Conservation (phyloP, 2,797 vertebrate genomes). For the Phalloptychus januarius region DNA sequence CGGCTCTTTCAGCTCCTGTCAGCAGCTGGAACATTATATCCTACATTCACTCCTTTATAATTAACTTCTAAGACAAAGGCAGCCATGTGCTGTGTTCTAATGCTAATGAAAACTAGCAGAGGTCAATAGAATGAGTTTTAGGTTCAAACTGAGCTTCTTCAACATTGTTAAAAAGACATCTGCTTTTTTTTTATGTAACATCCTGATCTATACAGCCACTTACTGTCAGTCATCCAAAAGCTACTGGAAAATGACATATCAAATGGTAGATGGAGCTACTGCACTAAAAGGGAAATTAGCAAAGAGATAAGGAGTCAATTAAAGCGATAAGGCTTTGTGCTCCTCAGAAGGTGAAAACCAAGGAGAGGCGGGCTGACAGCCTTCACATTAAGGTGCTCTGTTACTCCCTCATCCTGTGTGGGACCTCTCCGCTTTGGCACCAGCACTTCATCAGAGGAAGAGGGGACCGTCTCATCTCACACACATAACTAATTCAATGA, state of each 20-base stretch:
- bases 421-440: conserved; percentile 63
- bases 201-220: conserved; percentile 9
- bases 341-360: conserved; percentile 79
- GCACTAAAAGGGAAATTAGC: conserved; percentile 67
- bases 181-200: neutral
- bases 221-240: conserved; percentile 46
- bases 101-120: conserved; percentile 43
- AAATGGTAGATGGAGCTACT: conserved; percentile 41
- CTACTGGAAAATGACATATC: conserved; percentile 58
- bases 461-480: conserved; percentile 54
- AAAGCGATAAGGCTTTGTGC: conserved; percentile 84
- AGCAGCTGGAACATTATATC: conserved; percentile 25
- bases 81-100: conserved; percentile 27
- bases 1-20: conserved; percentile 42
- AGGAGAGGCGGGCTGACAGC: conserved; percentile 86
- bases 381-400: conserved; percentile 70
- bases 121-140: neutral
- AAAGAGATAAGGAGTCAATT: conserved; percentile 89
- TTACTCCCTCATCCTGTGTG: conserved; percentile 56
- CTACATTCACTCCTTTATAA: conserved; percentile 30
- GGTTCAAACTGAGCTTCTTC: neutral
- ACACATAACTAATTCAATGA: neutral
- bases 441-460: conserved; percentile 52
- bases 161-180: neutral
- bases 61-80: conserved; percentile 28